These are phyloP conservation scores for Edolisoma coerulescens DNA, from an alignment of 2,113 vertebrate genomes.

Conservation along the genomic window DNA sequence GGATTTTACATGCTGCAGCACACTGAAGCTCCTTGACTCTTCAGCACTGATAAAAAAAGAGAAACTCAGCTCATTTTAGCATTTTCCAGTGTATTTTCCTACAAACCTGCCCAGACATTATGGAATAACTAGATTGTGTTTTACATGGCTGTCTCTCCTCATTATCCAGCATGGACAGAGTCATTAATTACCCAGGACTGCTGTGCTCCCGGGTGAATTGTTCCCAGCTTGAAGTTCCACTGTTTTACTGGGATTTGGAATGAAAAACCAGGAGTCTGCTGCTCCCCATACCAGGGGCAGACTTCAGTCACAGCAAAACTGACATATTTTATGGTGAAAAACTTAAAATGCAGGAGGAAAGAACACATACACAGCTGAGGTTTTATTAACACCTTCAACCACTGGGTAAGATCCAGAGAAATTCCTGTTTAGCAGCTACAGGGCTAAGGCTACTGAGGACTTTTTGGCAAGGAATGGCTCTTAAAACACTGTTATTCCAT, in stretches of 20 bases:
- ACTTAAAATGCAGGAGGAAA: not conserved
- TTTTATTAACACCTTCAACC: not conserved
- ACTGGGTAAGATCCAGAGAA: not conserved
- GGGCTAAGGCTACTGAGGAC: not conserved
- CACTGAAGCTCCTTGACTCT: not conserved
- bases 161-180: fast-evolving
- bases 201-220: not conserved
- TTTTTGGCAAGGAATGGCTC: not conserved
- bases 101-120: not conserved
- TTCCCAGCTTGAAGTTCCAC: not conserved
- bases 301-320: not conserved
- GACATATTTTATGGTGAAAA: not conserved
- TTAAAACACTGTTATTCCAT: not conserved
- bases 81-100: not conserved
- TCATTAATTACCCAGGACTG: not conserved
- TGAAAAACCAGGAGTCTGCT: not conserved
- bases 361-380: not conserved
- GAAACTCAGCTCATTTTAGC: not conserved
- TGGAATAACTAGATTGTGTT: not conserved
- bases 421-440: not conserved
- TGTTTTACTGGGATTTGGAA: not conserved
- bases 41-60: not conserved
- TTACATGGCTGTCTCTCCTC: not conserved
- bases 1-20: not conserved
- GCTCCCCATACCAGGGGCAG: not conserved